These are phyloP conservation scores for Dendrophyllia cribrosa DNA, from an alignment of 64 coral and sea anemone species.

Conservation along the genomic window DNA sequence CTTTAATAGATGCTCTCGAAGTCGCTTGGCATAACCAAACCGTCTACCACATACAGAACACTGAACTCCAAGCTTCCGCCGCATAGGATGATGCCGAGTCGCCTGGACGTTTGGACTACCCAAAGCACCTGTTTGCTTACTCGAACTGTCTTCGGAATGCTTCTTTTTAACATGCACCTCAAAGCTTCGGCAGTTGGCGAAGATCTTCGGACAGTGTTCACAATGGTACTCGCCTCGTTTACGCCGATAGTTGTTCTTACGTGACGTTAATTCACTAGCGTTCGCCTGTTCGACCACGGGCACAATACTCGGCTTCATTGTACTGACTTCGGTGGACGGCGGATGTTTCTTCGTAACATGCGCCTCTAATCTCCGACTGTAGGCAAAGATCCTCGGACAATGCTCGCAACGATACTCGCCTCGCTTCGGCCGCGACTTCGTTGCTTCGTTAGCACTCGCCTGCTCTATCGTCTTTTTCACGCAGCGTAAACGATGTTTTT, in stretches of 20 bases:
- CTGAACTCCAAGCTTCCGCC: background rate
- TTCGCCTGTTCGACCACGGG: background rate
- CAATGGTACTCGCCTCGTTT: constrained; percentile 9
- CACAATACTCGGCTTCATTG: background rate
- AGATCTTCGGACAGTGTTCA: constrained; percentile 8
- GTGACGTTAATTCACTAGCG: too few species aligned
- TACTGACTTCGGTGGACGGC: background rate
- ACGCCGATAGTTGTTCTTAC: background rate
- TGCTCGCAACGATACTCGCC: constrained; percentile 19
- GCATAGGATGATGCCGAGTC: too few species aligned
- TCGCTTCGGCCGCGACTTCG: background rate
- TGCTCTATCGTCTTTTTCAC: constrained; percentile 27
- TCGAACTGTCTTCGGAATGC: background rate
- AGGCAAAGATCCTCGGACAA: background rate
- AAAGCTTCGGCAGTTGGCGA: background rate
- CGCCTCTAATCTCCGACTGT: background rate
- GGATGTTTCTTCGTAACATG: constrained; percentile 14
- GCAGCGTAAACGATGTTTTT: constrained; percentile 32
- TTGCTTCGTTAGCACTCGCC: background rate
- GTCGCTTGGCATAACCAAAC: background rate
- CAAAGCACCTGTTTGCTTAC: background rate
- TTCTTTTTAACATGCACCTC: background rate
- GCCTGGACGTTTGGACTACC: too few species aligned
- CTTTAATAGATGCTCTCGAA: background rate
- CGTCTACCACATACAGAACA: constrained; percentile 1